phyloP scores from a whole-genome alignment of 2,113 vertebrate genomes.

The Brachyistius frenatus region DNA sequence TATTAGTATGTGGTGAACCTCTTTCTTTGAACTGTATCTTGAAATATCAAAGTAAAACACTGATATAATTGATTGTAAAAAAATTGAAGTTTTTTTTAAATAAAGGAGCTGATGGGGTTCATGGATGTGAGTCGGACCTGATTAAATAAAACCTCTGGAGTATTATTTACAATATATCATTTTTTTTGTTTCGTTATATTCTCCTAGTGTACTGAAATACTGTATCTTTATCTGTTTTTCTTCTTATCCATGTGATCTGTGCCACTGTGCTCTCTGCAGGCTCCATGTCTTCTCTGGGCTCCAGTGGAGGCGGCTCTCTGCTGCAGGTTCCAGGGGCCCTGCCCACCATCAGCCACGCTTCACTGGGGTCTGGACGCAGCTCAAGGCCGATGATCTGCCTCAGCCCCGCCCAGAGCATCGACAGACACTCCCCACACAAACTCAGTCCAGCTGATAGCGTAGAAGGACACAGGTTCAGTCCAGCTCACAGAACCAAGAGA shows the following conservation, averaged over 20 bases:
- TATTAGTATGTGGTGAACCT: no score
- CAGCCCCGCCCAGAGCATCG: constrained; percentile 68
- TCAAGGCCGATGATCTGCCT: constrained; percentile 73
- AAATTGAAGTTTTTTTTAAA: not conserved
- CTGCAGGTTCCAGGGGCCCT: constrained; percentile 84
- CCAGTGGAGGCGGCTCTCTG: constrained; percentile 83
- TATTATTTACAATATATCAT: no score
- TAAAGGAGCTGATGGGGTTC: not conserved
- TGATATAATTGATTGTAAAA: not conserved
- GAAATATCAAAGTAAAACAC: not conserved
- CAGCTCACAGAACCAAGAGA: constrained; percentile 51
- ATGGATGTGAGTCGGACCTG: not conserved
- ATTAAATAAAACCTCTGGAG: not conserved
- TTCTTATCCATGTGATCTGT: not conserved
- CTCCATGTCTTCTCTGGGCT: constrained; percentile 87
- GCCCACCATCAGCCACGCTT: constrained; percentile 73
- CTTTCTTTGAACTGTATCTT: no score
- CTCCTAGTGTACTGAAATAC: not conserved
- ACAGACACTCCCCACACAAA: constrained; percentile 54
- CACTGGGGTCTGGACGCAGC: constrained; percentile 73
- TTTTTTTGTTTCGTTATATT: no score
- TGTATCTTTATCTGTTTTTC: not conserved
- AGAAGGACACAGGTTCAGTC: constrained; percentile 60
- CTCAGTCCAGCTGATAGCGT: constrained; percentile 55
- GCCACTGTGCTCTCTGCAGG: constrained; percentile 70